Evolutionary conservation across 2,113 vertebrate species (phyloP).

Genomic region (Prochilodus magdalenae): DNA sequence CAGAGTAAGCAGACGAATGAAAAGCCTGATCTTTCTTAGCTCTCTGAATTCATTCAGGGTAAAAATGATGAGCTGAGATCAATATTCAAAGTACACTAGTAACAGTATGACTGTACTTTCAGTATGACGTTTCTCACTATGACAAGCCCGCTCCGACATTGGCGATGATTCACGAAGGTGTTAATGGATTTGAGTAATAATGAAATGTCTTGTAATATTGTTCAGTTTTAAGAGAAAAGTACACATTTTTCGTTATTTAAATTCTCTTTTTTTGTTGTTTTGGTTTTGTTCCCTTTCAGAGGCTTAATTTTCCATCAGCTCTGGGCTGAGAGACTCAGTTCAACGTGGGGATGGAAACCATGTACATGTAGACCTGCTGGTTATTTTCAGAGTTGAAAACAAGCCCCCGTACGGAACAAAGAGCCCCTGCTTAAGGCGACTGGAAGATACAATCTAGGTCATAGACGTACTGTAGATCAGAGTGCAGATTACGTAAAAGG

Average conservation of each 20-base stretch:
- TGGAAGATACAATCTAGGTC: conserved; percentile 53
- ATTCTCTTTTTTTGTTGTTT: not conserved
- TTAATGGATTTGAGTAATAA: conserved; percentile 38
- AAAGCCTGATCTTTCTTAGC: not conserved
- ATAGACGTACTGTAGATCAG: conserved; percentile 20
- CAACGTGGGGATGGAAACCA: conserved; percentile 32
- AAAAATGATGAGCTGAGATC: conserved; percentile 7
- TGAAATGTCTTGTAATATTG: conserved; percentile 40
- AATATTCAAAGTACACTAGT: conserved; percentile 43
- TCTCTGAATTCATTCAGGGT: not conserved
- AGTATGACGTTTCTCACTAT: conserved; percentile 28
- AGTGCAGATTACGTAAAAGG: conserved; percentile 28
- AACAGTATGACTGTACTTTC: conserved; percentile 54
- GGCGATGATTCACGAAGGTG: conserved; percentile 27
- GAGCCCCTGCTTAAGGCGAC: conserved; percentile 33
- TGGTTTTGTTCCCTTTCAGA: conserved; percentile 7
- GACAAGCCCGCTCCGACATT: not conserved
- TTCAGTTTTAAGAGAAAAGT: conserved; percentile 9
- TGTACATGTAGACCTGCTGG: not conserved
- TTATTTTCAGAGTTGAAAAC: conserved; percentile 44
- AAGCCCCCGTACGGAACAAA: conserved; percentile 56
- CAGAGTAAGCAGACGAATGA: not conserved
- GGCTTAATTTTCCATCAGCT: conserved; percentile 26
- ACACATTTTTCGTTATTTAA: conserved; percentile 11
- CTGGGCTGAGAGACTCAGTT: not conserved